Percentiles rank a stretch among this genome's conserved stretches.
Conservation (phyloP, 2,888 invertebrate species). For the Sarcophaga rosellei region DNA sequence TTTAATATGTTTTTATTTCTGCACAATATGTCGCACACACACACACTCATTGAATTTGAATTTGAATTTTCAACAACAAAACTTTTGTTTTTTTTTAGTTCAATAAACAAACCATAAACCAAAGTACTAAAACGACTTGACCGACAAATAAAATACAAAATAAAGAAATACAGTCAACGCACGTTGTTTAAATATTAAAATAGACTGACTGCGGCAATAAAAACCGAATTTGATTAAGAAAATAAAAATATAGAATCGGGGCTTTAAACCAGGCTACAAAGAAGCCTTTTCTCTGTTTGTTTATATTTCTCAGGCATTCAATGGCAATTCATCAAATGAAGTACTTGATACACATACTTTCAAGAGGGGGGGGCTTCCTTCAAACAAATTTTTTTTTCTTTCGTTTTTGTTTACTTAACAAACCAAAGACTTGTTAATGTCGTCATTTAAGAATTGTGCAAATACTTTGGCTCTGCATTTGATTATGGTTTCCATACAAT, state of each 20-base stretch:
- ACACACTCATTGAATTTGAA: background rate
- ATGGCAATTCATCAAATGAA: background rate
- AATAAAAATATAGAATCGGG: background rate
- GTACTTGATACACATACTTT: background rate
- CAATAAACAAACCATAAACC: background rate
- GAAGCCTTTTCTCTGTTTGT: background rate
- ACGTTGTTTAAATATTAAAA: background rate
- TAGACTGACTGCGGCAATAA: background rate
- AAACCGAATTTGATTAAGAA: background rate
- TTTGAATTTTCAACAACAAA: background rate
- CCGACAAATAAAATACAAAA: background rate
- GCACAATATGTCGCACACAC: background rate
- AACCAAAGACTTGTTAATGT: conserved; percentile 18
- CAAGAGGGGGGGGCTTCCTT: no score
- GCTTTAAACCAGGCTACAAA: background rate
- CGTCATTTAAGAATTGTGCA: conserved; percentile 38
- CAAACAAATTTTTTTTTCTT: background rate
- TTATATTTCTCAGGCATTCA: background rate
- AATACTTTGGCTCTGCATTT: conserved; percentile 4
- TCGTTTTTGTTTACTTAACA: conserved; percentile 11
- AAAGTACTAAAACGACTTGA: background rate
- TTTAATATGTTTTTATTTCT: conserved; percentile 22
- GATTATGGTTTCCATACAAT: background rate
- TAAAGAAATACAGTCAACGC: background rate
- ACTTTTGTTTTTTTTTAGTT: background rate